Evolutionary conservation across 2,888 invertebrate species (phyloP).

Genomic region (Ophraella communa): DNA sequence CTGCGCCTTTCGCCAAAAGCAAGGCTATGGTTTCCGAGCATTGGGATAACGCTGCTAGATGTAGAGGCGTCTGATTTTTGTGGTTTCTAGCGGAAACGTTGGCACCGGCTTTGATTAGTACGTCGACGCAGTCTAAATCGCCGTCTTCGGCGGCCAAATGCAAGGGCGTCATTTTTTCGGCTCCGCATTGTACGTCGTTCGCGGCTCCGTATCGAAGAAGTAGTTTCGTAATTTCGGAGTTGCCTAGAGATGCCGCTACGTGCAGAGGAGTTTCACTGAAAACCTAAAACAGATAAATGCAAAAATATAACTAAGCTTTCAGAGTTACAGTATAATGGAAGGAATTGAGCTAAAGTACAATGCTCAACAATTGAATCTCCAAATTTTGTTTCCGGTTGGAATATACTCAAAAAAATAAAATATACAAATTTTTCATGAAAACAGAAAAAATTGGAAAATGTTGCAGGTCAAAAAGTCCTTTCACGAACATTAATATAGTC

Average conservation of each 20-base stretch:
- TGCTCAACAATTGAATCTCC: no score
- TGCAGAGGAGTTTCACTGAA: conserved; percentile 87
- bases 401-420: no score
- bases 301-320: no score
- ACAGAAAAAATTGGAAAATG: no score
- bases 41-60: conserved; percentile 82
- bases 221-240: conserved; percentile 72
- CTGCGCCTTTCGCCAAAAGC: conserved; percentile 66
- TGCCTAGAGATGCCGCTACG: conserved; percentile 79
- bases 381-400: no score
- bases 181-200: conserved; percentile 73
- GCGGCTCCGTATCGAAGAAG: conserved; percentile 82
- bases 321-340: no score
- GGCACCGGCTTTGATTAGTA: conserved; percentile 78
- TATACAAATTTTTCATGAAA: no score
- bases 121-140: conserved; percentile 75
- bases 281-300: conserved; percentile 62
- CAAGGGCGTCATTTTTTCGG: conserved; percentile 77
- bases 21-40: conserved; percentile 78
- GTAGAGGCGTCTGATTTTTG: conserved; percentile 82
- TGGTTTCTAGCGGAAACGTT: conserved; percentile 77
- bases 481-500: no score
- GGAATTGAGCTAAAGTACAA: no score
- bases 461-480: no score
- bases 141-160: conserved; percentile 91